phyloP scores from a whole-genome alignment of 2,888 invertebrate species.

The Marasmarcha lunaedactyla region DNA sequence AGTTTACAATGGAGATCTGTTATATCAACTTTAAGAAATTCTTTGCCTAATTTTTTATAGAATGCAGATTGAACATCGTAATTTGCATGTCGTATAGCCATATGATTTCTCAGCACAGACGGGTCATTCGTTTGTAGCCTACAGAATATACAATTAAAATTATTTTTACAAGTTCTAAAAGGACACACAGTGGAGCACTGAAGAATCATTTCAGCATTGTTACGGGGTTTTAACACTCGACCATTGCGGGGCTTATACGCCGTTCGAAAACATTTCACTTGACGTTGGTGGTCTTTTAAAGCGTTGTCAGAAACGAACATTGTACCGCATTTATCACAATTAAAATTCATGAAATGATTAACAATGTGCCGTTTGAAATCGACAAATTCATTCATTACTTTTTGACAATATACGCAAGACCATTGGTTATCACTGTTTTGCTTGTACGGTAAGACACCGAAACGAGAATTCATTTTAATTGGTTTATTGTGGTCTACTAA shows the following conservation, averaged over 20 bases:
- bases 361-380: constrained; percentile 50
- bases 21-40: constrained; percentile 52
- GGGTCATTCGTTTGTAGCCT: constrained; percentile 52
- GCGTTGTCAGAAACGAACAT: constrained; percentile 51
- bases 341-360: constrained; percentile 51
- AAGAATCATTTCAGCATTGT: constrained; percentile 53
- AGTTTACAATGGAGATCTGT: constrained; percentile 57
- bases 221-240: constrained; percentile 38
- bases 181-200: constrained; percentile 56
- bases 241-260: constrained; percentile 56
- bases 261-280: constrained; percentile 50
- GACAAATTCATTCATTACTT: constrained; percentile 35
- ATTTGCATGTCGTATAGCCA: constrained; percentile 41
- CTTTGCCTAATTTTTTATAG: constrained; percentile 57
- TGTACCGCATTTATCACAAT: constrained; percentile 55
- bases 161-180: constrained; percentile 55
- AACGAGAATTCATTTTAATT: constrained; percentile 48
- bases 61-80: constrained; percentile 54
- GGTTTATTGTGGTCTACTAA: constrained; percentile 41
- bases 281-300: constrained; percentile 46
- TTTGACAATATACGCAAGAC: constrained; percentile 49
- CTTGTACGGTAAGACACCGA: constrained; percentile 54
- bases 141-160: constrained; percentile 59
- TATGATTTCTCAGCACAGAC: constrained; percentile 38
- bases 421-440: constrained; percentile 34